Evolutionary conservation across 2,113 vertebrate genomes (phyloP), one percentile per base, ranked within the genome.

Genomic region (Upupa epops): DNA sequence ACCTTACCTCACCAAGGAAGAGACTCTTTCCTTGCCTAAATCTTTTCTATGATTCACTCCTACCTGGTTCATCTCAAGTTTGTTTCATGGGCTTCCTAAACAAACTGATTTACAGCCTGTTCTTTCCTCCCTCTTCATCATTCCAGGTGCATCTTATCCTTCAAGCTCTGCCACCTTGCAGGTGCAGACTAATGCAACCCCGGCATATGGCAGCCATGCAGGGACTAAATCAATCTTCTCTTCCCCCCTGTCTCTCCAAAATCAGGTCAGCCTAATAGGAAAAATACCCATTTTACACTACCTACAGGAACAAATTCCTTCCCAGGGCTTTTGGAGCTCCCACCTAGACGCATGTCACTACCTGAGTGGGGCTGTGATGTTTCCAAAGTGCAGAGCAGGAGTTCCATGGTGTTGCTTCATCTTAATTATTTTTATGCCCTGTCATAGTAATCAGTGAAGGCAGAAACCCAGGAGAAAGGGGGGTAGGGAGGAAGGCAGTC

Each of bases 201-300:
- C 71, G 85, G 60, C 86, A 77, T 63, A 91, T 34, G 73, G 90
- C 51, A 93, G 54, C 61, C 19, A 36, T 42, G 63, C 12, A 51
- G 28, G 72, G 7, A 42, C 59, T 70, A 66, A 79, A 93, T 83
- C 86, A 64, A 92, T 79, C 85, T 78, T 63, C 73, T 37, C 65
- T 69, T 82, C 45, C 36, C 77, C 45, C n/a, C n/a, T 42, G 48
- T 74, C 79, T 60, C 31, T 32, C 70, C 52, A 69, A 74, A 89
- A 94, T 66, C 51, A 88, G 54, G 76, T 79, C 64, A 94, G 21
- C 45, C 34, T 45, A 48, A 56, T 7, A 88, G 49, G 40, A 42
- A 72, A 77, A 89, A 82, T 4, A 52, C 14, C 51, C 2, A 1
- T 11, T 89, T 77, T 73, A 34, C 40, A 29, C 40, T 71, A 51